These are phyloP conservation scores for Copidosoma aretas DNA, from an alignment of 2,888 invertebrate species.

Conservation along the genomic window DNA sequence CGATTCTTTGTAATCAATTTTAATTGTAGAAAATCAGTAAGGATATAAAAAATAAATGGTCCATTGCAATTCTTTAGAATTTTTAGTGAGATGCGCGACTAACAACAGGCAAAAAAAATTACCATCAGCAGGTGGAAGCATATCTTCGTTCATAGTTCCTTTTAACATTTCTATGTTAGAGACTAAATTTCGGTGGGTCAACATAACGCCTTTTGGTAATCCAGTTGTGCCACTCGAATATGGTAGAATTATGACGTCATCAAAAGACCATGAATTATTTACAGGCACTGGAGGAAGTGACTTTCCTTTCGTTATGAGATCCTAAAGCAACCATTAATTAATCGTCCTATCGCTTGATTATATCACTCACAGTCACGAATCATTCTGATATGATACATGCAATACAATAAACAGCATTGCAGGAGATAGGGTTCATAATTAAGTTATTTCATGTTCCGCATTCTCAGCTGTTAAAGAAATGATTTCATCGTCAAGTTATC, in stretches of 20 bases:
- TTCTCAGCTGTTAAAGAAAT: too few species aligned
- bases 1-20: too few species aligned
- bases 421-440: too few species aligned
- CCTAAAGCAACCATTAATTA: slow-evolving; percentile 45
- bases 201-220: slow-evolving; percentile 66
- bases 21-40: not conserved
- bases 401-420: too few species aligned
- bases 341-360: too few species aligned
- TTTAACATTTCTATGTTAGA: slow-evolving; percentile 62
- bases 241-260: slow-evolving; percentile 63
- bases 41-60: not conserved
- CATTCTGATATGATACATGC: too few species aligned
- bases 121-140: slow-evolving; percentile 17
- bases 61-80: not conserved
- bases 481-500: too few species aligned
- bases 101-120: slow-evolving; percentile 1
- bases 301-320: slow-evolving; percentile 55
- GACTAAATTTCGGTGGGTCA: slow-evolving; percentile 65
- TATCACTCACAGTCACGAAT: too few species aligned
- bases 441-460: too few species aligned
- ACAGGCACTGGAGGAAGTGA: slow-evolving; percentile 46
- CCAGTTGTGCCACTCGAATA: slow-evolving; percentile 72
- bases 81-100: not conserved
- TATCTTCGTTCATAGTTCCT: slow-evolving; percentile 5
- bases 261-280: slow-evolving; percentile 17